These are phyloP conservation scores for Characodon lateralis DNA, from an alignment of 2,797 vertebrate species.

Conservation along the genomic window DNA sequence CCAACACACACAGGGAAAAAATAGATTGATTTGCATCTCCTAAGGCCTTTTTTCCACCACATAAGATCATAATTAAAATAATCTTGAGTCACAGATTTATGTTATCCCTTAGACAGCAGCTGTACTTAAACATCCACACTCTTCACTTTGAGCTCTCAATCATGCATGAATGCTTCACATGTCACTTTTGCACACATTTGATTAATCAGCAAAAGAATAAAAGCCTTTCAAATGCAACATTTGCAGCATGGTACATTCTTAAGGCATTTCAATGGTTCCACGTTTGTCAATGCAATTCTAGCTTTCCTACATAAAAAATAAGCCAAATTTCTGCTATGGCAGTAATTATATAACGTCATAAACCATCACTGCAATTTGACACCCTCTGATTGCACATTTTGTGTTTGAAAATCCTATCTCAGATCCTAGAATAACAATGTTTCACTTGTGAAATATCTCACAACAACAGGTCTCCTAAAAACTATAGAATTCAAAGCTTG, in stretches of 20 bases:
- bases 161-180: not conserved
- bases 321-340: not conserved
- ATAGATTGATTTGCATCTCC: constrained; percentile 1
- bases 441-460: not conserved
- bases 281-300: not conserved
- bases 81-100: constrained; percentile 7
- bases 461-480: no score
- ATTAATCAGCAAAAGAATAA: not conserved
- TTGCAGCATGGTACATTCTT: not conserved
- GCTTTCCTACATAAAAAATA: not conserved
- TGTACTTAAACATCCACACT: not conserved
- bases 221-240: no score
- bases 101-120: constrained; percentile 6
- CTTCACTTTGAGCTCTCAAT: not conserved
- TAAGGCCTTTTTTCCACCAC: constrained; percentile 11
- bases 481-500: no score
- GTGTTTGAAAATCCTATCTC: constrained; percentile 46
- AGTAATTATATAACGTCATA: not conserved
- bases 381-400: constrained; percentile 56
- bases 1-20: constrained; percentile 21
- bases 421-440: constrained; percentile 25
- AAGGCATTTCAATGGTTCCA: not conserved
- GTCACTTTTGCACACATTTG: not conserved
- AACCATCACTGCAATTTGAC: constrained; percentile 34
- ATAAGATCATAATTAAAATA: constrained; percentile 30